Percentiles rank a stretch among this genome's conserved stretches.
Conservation (phyloP, 2,888 invertebrate genomes). For the Scaptodrosophila latifasciaeformis region DNA sequence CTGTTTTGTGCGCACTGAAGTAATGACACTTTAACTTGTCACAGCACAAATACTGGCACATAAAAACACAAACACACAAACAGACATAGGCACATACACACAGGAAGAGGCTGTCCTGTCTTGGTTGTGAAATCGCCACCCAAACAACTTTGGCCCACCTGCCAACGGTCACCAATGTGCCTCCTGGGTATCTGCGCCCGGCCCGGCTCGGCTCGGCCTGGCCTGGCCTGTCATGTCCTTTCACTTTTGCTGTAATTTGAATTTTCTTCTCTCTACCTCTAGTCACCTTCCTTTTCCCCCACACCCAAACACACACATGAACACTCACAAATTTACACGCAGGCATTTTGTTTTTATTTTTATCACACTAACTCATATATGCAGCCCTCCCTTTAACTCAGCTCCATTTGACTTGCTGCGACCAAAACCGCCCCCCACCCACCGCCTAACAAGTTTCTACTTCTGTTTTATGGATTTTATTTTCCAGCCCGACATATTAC, state of each 20-base stretch:
- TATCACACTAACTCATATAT: conserved; percentile 31
- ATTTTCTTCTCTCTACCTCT: conserved; percentile 28
- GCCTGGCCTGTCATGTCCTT: conserved; percentile 8
- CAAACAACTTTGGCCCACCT: background rate
- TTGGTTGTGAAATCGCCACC: background rate
- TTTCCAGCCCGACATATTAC: conserved; percentile 46
- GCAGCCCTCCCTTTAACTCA: background rate
- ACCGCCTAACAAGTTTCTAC: conserved; percentile 36
- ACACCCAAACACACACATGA: background rate
- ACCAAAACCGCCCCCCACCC: too few relatives aligned
- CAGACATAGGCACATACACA: background rate
- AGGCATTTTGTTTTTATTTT: conserved; percentile 41
- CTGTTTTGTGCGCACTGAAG: conserved; percentile 5
- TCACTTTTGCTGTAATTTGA: conserved; percentile 46
- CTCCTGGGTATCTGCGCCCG: background rate
- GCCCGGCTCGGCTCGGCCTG: too few relatives aligned
- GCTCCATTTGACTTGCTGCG: too few relatives aligned
- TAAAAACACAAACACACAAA: too few relatives aligned
- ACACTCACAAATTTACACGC: background rate
- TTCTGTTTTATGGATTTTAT: conserved; percentile 57
- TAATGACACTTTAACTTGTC: conserved; percentile 54
- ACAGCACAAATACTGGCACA: conserved; percentile 1
- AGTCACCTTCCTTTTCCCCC: conserved; percentile 11
- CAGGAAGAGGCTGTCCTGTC: background rate
- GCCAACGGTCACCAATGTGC: background rate